Percentiles rank a stretch among this genome's conserved stretches.
phyloP scores from a whole-genome alignment of 2,113 vertebrate genomes.

The Tragelaphus scriptus region DNA sequence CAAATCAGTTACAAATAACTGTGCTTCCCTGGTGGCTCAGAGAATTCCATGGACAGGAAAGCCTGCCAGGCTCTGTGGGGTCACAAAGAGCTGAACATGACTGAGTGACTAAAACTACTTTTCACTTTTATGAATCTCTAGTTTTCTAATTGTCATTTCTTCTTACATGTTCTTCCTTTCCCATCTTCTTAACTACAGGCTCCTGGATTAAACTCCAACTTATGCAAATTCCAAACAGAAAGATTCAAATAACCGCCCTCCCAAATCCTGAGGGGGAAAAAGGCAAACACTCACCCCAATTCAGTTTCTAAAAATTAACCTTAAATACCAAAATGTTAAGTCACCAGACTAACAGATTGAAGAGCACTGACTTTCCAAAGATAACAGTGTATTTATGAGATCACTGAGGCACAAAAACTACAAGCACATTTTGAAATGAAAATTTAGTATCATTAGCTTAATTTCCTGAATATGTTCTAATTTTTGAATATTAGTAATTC shows the following conservation, averaged over 20 bases:
- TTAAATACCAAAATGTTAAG: background rate
- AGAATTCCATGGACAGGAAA: background rate
- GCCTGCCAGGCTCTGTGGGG: background rate
- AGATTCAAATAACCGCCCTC: background rate
- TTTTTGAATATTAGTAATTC: background rate
- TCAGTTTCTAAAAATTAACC: background rate
- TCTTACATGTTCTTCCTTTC: background rate
- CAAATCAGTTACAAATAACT: background rate
- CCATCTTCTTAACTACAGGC: background rate
- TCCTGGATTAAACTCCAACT: background rate
- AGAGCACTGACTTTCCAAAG: constrained; percentile 6
- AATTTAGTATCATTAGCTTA: background rate
- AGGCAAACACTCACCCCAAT: background rate
- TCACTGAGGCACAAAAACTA: background rate
- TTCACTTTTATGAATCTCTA: background rate
- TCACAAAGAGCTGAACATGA: background rate
- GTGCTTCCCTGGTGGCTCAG: background rate
- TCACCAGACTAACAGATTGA: background rate
- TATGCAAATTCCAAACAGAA: constrained; percentile 7
- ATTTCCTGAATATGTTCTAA: background rate
- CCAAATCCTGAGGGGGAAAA: background rate
- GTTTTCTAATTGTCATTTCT: background rate
- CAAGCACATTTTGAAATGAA: background rate
- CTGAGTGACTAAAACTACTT: background rate
- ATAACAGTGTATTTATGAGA: background rate